Percentiles rank a stretch among this genome's conserved stretches.
Evolutionary conservation across 1,140 invertebrate species (phyloP).

Genomic region (Cydia splendana): DNA sequence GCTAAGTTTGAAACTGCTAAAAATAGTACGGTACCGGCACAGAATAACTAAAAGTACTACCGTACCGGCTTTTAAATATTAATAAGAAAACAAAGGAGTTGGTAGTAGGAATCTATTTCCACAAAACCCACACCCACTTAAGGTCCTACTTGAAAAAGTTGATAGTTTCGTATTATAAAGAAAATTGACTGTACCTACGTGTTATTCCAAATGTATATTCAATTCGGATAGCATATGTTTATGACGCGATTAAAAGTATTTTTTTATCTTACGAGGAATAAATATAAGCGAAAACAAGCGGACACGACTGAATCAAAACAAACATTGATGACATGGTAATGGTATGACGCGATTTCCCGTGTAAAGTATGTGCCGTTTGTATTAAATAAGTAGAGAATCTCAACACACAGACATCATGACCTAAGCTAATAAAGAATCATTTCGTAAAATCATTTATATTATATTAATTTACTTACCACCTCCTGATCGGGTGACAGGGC

Average conservation of each 20-base stretch:
- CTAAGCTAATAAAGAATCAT: background rate
- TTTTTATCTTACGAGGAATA: background rate
- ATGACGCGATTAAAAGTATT: background rate
- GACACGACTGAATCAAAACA: conserved; percentile 66
- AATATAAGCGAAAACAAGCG: conserved; percentile 17
- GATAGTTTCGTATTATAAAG: background rate
- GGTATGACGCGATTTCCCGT: conserved; percentile 46
- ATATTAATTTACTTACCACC: conserved; percentile 80
- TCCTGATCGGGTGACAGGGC: conserved; percentile 85
- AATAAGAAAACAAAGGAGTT: background rate
- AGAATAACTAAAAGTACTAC: background rate
- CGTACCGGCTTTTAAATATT: background rate
- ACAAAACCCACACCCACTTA: background rate
- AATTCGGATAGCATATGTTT: background rate
- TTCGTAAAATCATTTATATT: conserved; percentile 36
- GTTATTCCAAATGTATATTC: background rate
- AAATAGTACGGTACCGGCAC: background rate
- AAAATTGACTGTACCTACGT: background rate
- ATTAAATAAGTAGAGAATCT: background rate
- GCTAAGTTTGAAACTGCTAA: background rate
- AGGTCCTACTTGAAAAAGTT: background rate
- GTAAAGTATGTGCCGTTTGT: background rate
- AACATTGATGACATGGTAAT: conserved; percentile 74
- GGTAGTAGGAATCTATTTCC: background rate
- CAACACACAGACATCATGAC: background rate